phyloP scores from a whole-genome alignment of 2,888 invertebrate species.

The Deroplatys truncata region DNA sequence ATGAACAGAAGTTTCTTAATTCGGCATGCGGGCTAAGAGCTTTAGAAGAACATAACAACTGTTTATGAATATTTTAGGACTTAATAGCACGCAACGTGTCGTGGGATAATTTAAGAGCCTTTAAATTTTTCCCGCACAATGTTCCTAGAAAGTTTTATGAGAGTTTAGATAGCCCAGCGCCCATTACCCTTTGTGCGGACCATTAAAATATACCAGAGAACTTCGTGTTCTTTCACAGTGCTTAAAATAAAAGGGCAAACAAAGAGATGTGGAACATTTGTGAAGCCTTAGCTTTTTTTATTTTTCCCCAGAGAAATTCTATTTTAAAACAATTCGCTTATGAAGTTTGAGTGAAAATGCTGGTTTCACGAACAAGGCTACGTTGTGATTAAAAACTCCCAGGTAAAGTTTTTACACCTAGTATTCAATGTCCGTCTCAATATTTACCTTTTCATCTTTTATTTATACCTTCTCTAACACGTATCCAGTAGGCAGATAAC shows the following conservation, averaged over 20 bases:
- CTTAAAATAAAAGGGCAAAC: neutral
- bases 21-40: too few relatives aligned
- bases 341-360: neutral
- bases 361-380: neutral
- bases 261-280: neutral
- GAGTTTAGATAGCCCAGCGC: neutral
- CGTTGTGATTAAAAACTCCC: too few relatives aligned
- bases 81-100: neutral
- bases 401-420: too few relatives aligned
- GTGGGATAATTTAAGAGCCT: neutral
- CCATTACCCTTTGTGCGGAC: neutral
- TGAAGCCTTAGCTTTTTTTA: neutral
- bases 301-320: neutral
- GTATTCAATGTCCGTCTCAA: too few relatives aligned
- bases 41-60: neutral
- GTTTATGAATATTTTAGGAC: neutral
- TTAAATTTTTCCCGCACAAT: neutral
- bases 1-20: too few relatives aligned
- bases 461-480: too few relatives aligned
- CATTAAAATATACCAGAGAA: neutral
- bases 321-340: neutral
- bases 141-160: neutral
- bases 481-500: too few relatives aligned
- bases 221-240: neutral
- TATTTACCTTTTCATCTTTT: too few relatives aligned